These are phyloP conservation scores for Pristionchus fissidentatus DNA, from an alignment of 2,888 invertebrate genomes.

Conservation along the genomic window DNA sequence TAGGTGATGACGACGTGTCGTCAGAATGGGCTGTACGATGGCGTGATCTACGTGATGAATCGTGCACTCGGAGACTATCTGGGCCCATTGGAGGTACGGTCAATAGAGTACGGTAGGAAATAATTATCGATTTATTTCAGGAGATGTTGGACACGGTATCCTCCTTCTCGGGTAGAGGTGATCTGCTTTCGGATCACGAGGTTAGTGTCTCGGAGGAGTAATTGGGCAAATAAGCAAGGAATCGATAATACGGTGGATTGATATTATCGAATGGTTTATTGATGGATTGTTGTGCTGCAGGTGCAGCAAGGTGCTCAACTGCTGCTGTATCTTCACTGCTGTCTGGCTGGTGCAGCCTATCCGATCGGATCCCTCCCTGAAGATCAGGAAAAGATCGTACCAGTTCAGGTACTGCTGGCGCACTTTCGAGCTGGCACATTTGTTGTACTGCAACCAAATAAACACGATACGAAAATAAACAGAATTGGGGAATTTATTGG, in stretches of 20 bases:
- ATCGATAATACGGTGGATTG: background rate
- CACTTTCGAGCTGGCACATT: background rate
- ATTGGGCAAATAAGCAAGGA: background rate
- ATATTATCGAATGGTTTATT: too few relatives aligned
- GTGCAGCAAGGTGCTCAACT: slow-evolving; percentile 85
- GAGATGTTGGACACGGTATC: slow-evolving; percentile 71
- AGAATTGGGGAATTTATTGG: background rate
- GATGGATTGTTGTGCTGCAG: background rate
- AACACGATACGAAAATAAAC: background rate
- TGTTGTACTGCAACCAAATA: background rate
- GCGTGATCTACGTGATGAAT: slow-evolving; percentile 85
- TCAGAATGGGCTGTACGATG: slow-evolving; percentile 82
- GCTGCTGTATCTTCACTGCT: slow-evolving; percentile 87
- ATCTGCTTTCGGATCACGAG: slow-evolving; percentile 76
- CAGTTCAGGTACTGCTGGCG: slow-evolving; percentile 3
- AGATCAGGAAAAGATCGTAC: slow-evolving; percentile 1
- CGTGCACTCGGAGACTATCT: slow-evolving; percentile 85
- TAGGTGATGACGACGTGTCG: slow-evolving; percentile 81
- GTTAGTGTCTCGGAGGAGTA: slow-evolving; percentile 76
- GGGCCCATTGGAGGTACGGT: slow-evolving; percentile 82
- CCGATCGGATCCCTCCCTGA: slow-evolving; percentile 81
- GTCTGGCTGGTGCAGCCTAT: slow-evolving; percentile 88
- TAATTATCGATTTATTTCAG: slow-evolving; percentile 54
- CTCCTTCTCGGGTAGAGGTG: slow-evolving; percentile 56
- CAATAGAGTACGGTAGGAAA: background rate